A percentile compares a stretch with the other conserved stretches of the same genome.
Conservation (phyloP, 1,140 invertebrate species). For the Leptonema lineaticorne region DNA sequence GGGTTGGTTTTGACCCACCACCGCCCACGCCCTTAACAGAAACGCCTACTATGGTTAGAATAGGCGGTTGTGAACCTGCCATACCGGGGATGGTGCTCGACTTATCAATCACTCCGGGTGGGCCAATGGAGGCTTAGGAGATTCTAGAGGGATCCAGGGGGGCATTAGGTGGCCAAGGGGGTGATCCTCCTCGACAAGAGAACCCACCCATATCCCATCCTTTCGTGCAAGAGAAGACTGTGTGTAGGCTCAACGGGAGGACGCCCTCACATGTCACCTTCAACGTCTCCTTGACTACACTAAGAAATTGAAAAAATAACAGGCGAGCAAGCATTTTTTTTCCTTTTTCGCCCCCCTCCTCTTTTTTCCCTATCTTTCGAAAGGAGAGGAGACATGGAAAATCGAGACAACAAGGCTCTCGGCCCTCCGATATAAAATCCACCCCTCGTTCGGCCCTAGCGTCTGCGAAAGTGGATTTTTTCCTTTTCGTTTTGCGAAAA, state of each 20-base stretch:
- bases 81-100: conserved; percentile 19
- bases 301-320: conserved; percentile 39
- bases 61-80: background rate
- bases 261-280: conserved; percentile 35
- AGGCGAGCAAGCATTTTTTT: conserved; percentile 11
- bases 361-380: no score
- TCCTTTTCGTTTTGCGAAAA: background rate
- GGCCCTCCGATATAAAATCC: background rate
- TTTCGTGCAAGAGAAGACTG: background rate
- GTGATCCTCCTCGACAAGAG: background rate
- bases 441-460: background rate
- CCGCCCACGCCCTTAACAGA: background rate
- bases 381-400: conserved; percentile 4
- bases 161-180: conserved; percentile 22
- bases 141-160: background rate
- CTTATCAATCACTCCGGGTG: conserved; percentile 40
- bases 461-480: background rate
- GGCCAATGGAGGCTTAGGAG: background rate
- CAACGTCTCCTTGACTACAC: conserved; percentile 38
- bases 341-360: background rate
- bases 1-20: conserved; percentile 4
- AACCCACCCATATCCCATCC: background rate
- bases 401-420: conserved; percentile 6
- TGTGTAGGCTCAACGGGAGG: conserved; percentile 12
- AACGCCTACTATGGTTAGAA: background rate